Percentiles rank a stretch among this genome's conserved stretches.
phyloP scores from a whole-genome alignment of 2,888 invertebrate species.

The Adelognathus sp. region DNA sequence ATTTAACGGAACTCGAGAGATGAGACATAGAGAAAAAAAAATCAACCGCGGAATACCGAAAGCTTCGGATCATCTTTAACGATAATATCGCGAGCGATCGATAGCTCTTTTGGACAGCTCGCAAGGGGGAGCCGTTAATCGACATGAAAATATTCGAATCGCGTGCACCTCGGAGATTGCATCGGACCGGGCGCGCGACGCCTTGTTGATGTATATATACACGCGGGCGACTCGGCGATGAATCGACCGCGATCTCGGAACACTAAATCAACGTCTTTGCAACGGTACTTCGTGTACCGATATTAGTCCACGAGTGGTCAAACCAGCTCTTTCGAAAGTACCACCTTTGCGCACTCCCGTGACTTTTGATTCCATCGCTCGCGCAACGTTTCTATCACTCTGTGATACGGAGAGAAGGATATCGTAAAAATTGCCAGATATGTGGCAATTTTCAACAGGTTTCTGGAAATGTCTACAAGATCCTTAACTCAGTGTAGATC shows the following conservation, averaged over 20 bases:
- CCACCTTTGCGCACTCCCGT: slow-evolving; percentile 7
- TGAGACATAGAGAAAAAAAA: neutral
- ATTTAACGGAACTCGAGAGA: slow-evolving; percentile 39
- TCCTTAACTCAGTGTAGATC: no score
- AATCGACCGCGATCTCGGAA: slow-evolving; percentile 30
- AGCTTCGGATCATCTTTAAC: slow-evolving; percentile 18
- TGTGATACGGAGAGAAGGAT: no score
- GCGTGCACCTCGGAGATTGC: slow-evolving; percentile 41
- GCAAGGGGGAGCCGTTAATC: slow-evolving; percentile 38
- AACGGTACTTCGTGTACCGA: slow-evolving; percentile 58
- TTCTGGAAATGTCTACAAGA: no score
- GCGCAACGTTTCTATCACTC: slow-evolving; percentile 4
- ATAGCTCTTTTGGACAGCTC: slow-evolving; percentile 21
- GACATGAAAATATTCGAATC: slow-evolving; percentile 47
- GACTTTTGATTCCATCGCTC: neutral
- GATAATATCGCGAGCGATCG: slow-evolving; percentile 44
- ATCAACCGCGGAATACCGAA: neutral
- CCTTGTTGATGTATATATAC: neutral
- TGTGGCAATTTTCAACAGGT: no score
- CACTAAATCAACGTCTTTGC: slow-evolving; percentile 52
- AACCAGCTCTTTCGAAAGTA: slow-evolving; percentile 56
- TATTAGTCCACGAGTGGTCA: slow-evolving; percentile 56
- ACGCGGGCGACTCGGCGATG: slow-evolving; percentile 1
- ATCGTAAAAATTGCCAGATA: no score
- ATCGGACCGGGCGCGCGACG: slow-evolving; percentile 13